Evolutionary conservation across 2,888 invertebrate genomes (phyloP).

Genomic region (Masnerella sp.): DNA sequence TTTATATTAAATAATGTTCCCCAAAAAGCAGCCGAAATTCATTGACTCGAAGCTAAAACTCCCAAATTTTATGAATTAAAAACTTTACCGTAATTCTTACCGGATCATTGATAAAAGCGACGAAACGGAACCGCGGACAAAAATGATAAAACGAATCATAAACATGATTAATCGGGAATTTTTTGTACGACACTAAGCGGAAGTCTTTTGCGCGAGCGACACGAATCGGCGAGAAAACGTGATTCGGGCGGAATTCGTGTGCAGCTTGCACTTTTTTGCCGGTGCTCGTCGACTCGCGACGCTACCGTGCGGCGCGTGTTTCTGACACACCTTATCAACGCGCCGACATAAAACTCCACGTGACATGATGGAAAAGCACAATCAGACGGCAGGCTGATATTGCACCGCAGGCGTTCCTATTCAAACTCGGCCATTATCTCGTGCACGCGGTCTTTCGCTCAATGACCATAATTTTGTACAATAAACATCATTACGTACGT

Average conservation of each 20-base stretch:
- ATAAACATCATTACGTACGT: slow-evolving; percentile 42
- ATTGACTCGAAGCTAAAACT: no score
- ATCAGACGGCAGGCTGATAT: slow-evolving; percentile 54
- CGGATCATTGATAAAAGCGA: no score
- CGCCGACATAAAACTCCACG: slow-evolving; percentile 16
- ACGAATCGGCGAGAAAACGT: no score
- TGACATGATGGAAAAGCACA: slow-evolving; percentile 47
- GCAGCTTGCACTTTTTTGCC: slow-evolving; percentile 9
- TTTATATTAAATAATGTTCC: no score
- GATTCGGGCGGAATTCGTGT: no score
- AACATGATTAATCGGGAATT: slow-evolving; percentile 9
- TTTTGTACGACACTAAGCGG: no score
- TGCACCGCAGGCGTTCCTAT: slow-evolving; percentile 40
- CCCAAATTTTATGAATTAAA: slow-evolving; percentile 23
- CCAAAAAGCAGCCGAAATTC: no score
- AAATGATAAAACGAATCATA: not conserved
- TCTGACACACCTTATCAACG: slow-evolving; percentile 31
- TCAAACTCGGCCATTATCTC: slow-evolving; percentile 39
- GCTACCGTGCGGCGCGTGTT: slow-evolving; percentile 32
- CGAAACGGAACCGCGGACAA: not conserved
- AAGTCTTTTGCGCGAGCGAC: no score
- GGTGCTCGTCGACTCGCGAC: slow-evolving; percentile 21
- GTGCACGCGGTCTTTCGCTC: slow-evolving; percentile 36
- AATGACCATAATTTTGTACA: slow-evolving; percentile 48
- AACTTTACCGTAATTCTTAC: slow-evolving; percentile 24